Conservation (phyloP, 37 sponge, comb jelly and placozoan species). For the Axinella damicornis region DNA sequence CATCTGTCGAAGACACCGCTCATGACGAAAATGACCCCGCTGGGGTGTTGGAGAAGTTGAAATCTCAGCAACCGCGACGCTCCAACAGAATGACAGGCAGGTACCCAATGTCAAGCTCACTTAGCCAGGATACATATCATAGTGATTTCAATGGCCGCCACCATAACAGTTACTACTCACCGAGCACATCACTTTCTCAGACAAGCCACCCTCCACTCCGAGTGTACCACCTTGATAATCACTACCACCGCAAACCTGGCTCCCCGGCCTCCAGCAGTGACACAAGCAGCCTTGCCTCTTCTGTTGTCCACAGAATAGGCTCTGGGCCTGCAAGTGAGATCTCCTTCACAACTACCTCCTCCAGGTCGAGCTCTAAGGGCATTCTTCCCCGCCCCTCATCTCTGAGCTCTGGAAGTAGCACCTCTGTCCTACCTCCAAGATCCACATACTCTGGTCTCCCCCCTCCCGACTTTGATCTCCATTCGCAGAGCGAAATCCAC, state of each 20-base stretch:
- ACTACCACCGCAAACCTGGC: conserved; percentile 47
- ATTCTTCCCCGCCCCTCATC: conserved; percentile 35
- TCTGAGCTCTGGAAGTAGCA: conserved; percentile 8
- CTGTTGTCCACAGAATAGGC: conserved; percentile 48
- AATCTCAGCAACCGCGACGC: background rate
- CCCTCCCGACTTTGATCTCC: background rate
- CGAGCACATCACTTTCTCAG: conserved; percentile 44
- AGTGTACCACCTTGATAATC: background rate
- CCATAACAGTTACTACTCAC: conserved; percentile 2
- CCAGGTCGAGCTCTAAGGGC: conserved; percentile 27
- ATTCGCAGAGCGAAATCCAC: background rate
- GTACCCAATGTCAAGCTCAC: conserved; percentile 11
- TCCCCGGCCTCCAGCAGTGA: conserved; percentile 83
- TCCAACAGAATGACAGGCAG: background rate
- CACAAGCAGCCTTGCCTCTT: conserved; percentile 61
- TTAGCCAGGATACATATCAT: conserved; percentile 19
- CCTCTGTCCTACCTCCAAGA: conserved; percentile 14
- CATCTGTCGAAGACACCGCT: conserved; percentile 55
- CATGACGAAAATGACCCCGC: conserved; percentile 10
- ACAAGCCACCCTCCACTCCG: conserved; percentile 23
- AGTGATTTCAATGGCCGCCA: background rate
- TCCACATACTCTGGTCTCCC: background rate
- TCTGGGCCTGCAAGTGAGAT: conserved; percentile 82
- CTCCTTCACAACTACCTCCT: conserved; percentile 66
- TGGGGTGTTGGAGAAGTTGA: conserved; percentile 17